A percentile compares a stretch with the other conserved stretches of the same genome.
These are phyloP conservation scores for Bubo blakistoni DNA, from an alignment of 2,113 vertebrate species.

Conservation along the genomic window DNA sequence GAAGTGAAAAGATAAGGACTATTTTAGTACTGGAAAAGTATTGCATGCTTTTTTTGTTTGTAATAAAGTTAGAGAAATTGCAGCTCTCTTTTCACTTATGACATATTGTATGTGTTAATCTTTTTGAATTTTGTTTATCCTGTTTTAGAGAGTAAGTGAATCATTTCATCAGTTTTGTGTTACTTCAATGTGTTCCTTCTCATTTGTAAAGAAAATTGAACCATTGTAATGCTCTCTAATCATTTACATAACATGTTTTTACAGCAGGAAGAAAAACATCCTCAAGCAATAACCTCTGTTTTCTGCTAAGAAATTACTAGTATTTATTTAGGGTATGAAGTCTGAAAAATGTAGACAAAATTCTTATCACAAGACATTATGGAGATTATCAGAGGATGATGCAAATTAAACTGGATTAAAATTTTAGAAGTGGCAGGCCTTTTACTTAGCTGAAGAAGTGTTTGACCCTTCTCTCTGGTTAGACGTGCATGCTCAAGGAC, in stretches of 20 bases:
- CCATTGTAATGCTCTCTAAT: slow-evolving; percentile 33
- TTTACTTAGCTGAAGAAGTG: neutral
- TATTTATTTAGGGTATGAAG: slow-evolving; percentile 53
- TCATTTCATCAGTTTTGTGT: slow-evolving; percentile 48
- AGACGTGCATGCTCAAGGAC: neutral
- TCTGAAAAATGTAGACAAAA: slow-evolving; percentile 56
- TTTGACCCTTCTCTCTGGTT: neutral
- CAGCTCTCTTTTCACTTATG: neutral
- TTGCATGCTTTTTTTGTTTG: neutral
- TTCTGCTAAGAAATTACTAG: slow-evolving; percentile 50
- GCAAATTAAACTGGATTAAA: slow-evolving; percentile 37
- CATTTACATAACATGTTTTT: slow-evolving; percentile 43
- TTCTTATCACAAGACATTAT: slow-evolving; percentile 18
- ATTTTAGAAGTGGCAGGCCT: neutral
- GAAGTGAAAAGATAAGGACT: slow-evolving; percentile 47
- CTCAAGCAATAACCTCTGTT: slow-evolving; percentile 63
- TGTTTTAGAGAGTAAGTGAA: slow-evolving; percentile 31
- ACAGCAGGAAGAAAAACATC: slow-evolving; percentile 40
- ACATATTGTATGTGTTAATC: slow-evolving; percentile 24
- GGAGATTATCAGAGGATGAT: slow-evolving; percentile 25
- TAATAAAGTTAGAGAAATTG: slow-evolving; percentile 45
- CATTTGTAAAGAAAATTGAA: slow-evolving; percentile 58
- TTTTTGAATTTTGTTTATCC: slow-evolving; percentile 52
- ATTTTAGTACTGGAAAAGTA: slow-evolving; percentile 44
- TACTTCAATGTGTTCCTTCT: slow-evolving; percentile 53